phyloP scores from a whole-genome alignment of 2,888 invertebrate genomes.

The Thereva nobilitata region DNA sequence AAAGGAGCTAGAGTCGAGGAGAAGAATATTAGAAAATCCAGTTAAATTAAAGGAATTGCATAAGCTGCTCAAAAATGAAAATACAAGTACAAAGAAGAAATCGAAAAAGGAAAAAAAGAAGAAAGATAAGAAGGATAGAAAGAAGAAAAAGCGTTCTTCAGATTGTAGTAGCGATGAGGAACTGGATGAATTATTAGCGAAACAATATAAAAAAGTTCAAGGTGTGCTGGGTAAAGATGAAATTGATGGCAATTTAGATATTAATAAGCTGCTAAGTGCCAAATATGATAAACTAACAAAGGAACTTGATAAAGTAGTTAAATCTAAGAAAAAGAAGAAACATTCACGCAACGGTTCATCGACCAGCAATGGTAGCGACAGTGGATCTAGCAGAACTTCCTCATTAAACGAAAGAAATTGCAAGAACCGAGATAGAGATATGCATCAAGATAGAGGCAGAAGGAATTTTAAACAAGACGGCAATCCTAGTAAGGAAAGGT shows the following conservation, averaged over 20 bases:
- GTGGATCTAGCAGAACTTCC: neutral
- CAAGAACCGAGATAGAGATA: neutral
- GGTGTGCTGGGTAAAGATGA: conserved; percentile 53
- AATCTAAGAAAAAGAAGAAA: conserved; percentile 42
- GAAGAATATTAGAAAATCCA: conserved; percentile 87
- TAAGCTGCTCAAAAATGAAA: conserved; percentile 70
- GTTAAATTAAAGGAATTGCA: conserved; percentile 85
- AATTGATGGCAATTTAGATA: conserved; percentile 48
- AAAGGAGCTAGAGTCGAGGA: conserved; percentile 84
- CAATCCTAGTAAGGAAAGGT: neutral
- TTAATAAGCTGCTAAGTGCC: conserved; percentile 53
- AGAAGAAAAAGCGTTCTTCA: conserved; percentile 44
- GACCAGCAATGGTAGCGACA: neutral
- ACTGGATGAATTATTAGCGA: conserved; percentile 71
- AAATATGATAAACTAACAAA: conserved; percentile 56
- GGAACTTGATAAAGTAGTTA: conserved; percentile 54
- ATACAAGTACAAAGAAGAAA: conserved; percentile 55
- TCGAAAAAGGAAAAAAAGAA: conserved; percentile 48
- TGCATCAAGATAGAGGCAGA: conserved; percentile 8
- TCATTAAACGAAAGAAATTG: neutral
- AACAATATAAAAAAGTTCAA: conserved; percentile 71
- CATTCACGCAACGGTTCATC: neutral
- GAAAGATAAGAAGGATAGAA: conserved; percentile 46
- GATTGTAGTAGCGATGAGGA: conserved; percentile 55
- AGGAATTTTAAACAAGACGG: neutral